phyloP scores from a whole-genome alignment of 2,888 invertebrate species.

The Perithous albicinctus region DNA sequence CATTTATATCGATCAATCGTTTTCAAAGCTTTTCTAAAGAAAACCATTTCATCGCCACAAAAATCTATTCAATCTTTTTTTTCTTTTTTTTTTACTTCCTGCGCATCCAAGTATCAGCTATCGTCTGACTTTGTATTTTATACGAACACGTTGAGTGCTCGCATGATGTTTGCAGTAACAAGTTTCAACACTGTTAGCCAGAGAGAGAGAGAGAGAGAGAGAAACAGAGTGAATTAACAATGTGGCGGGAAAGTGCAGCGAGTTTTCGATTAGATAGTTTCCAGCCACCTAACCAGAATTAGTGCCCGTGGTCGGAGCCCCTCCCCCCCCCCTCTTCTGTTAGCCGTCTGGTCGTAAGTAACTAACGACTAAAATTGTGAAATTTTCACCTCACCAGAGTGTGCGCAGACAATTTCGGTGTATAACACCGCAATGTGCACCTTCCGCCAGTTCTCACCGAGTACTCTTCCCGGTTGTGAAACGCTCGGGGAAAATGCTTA shows the following conservation, averaged over 20 bases:
- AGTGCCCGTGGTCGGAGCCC: constrained; percentile 45
- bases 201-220: constrained; percentile 10
- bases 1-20: neutral
- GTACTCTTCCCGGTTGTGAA: no score
- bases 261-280: constrained; percentile 64
- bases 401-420: constrained; percentile 7
- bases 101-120: no score
- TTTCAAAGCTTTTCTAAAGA: no score
- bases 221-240: constrained; percentile 41
- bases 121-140: constrained; percentile 30
- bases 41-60: no score
- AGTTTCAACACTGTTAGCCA: constrained; percentile 38
- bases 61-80: no score
- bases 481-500: constrained; percentile 56
- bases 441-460: no score
- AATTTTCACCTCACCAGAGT: constrained; percentile 55
- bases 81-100: no score
- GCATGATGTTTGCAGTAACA: constrained; percentile 38
- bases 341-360: constrained; percentile 68
- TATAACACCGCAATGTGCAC: constrained; percentile 25
- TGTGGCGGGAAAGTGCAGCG: constrained; percentile 58
- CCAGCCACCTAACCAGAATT: constrained; percentile 59
- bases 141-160: constrained; percentile 14
- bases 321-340: constrained; percentile 50
- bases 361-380: constrained; percentile 68